A percentile compares a stretch with the other conserved stretches of the same genome.
phyloP scores from a whole-genome alignment of 2,113 vertebrate species.

The Microcebus jonahi region DNA sequence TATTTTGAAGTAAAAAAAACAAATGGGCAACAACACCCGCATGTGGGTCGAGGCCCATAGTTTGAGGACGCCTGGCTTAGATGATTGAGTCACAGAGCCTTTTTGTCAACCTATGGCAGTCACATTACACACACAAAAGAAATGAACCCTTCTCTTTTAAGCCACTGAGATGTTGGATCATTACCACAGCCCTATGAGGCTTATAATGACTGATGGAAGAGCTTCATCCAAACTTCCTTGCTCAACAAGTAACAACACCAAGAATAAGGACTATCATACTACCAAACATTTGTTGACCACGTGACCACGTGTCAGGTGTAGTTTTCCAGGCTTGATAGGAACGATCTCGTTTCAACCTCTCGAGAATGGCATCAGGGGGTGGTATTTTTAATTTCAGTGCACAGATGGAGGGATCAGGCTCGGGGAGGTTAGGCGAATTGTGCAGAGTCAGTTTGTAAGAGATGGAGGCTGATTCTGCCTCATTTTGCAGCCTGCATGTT shows the following conservation, averaged over 20 bases:
- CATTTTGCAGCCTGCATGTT: background rate
- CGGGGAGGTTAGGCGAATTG: background rate
- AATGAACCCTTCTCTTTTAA: background rate
- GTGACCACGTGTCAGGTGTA: background rate
- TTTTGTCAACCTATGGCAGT: background rate
- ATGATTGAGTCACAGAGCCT: background rate
- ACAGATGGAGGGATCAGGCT: background rate
- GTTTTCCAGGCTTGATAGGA: background rate
- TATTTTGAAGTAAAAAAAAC: no score
- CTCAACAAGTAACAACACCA: background rate
- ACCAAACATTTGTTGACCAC: background rate
- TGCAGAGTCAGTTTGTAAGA: background rate
- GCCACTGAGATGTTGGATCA: background rate
- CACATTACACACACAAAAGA: background rate
- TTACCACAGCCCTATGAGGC: background rate
- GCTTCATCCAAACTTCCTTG: background rate
- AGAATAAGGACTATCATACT: background rate
- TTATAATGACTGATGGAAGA: background rate
- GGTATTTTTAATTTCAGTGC: background rate
- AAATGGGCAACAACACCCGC: no score
- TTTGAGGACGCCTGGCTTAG: background rate
- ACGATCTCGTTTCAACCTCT: background rate
- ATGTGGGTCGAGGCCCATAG: no score
- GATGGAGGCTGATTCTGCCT: background rate
- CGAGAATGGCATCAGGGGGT: background rate